Percentiles rank a stretch among this genome's conserved stretches.
phyloP scores from a whole-genome alignment of 2,888 invertebrate genomes.

The Dromius quadrimaculatus region DNA sequence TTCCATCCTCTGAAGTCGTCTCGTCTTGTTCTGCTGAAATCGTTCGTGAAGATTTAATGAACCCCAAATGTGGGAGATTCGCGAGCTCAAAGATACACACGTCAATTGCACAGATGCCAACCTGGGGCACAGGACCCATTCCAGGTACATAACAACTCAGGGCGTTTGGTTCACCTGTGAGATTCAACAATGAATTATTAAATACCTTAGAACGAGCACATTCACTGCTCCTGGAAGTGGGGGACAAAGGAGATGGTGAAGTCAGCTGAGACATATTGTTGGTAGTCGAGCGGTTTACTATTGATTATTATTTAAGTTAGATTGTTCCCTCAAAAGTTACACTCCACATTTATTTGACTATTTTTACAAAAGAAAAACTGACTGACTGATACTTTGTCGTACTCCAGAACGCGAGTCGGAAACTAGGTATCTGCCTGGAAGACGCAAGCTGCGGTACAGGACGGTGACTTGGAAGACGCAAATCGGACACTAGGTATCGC shows the following conservation, averaged over 20 bases:
- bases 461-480: no score
- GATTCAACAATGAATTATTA: conserved; percentile 28
- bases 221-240: neutral
- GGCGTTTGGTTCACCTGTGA: conserved; percentile 41
- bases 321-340: no score
- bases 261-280: neutral
- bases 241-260: neutral
- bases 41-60: conserved; percentile 64
- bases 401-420: no score
- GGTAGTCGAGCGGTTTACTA: neutral
- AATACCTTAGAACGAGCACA: conserved; percentile 8
- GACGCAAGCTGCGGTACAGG: no score
- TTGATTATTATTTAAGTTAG: no score
- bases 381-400: no score
- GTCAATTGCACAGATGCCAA: conserved; percentile 57
- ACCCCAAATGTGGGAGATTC: conserved; percentile 56
- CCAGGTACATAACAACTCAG: neutral
- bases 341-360: no score
- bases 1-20: conserved; percentile 1
- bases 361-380: no score
- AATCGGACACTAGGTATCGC: no score
- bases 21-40: conserved; percentile 60
- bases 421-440: no score
- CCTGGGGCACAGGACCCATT: conserved; percentile 19
- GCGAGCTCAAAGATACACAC: conserved; percentile 58